Conservation (phyloP, 1,140 invertebrate genomes). For the Drosophila takahashii region DNA sequence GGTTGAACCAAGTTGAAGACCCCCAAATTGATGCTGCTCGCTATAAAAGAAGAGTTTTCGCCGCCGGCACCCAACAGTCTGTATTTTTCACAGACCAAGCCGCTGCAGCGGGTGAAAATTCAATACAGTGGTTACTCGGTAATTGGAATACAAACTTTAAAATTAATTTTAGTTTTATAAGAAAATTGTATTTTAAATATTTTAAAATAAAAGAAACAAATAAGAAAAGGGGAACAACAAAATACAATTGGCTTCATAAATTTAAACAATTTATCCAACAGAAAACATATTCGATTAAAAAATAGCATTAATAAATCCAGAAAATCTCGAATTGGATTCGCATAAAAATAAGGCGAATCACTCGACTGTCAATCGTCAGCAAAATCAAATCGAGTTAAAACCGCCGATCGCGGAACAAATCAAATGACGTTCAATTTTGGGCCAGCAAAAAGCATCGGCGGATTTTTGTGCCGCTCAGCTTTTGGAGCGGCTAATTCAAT, state of each 20-base stretch:
- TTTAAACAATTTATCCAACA: too few relatives aligned
- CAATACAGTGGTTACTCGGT: constrained; percentile 5
- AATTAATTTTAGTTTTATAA: too few relatives aligned
- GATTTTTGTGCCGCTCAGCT: constrained; percentile 2
- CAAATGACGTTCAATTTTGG: constrained; percentile 24
- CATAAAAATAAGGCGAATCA: constrained; percentile 3
- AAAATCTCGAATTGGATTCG: not conserved
- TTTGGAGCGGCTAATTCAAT: constrained; percentile 30
- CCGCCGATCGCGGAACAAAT: constrained; percentile 24
- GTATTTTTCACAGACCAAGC: constrained; percentile 10
- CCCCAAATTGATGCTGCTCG: constrained; percentile 13
- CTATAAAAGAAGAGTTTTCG: constrained; percentile 22
- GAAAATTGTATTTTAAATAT: too few relatives aligned
- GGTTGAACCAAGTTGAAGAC: constrained; percentile 37
- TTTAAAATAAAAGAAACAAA: too few relatives aligned
- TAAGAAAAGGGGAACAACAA: too few relatives aligned
- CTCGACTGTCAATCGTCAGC: constrained; percentile 16
- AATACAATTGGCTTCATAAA: too few relatives aligned
- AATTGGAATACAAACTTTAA: not conserved
- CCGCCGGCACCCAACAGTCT: constrained; percentile 15
- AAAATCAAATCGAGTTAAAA: constrained; percentile 35
- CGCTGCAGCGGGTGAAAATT: not conserved
- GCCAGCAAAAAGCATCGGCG: constrained; percentile 1
- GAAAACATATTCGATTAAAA: not conserved
- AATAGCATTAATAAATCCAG: too few relatives aligned